phyloP scores from a whole-genome alignment of 1,140 invertebrate genomes.

The Saxidomus purpurata region DNA sequence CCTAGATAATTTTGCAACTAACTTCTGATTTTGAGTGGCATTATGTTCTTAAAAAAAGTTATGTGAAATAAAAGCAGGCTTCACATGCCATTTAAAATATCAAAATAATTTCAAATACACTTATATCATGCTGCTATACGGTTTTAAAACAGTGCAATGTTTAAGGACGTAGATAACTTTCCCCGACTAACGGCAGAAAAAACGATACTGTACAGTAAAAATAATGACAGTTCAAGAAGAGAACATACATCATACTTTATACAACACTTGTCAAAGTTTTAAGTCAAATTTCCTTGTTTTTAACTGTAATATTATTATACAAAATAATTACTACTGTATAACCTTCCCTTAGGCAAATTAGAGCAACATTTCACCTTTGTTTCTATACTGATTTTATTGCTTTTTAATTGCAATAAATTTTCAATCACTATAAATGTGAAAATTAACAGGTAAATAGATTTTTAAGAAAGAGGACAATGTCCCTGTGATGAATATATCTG shows the following conservation, averaged over 20 bases:
- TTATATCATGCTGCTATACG: not conserved
- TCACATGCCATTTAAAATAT: not conserved
- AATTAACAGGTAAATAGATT: too few relatives aligned
- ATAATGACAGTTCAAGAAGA: not conserved
- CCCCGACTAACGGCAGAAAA: not conserved
- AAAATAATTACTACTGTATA: not conserved
- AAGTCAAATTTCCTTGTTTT: constrained; percentile 22
- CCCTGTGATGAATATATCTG: too few relatives aligned
- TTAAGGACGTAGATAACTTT: not conserved
- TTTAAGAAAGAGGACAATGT: too few relatives aligned
- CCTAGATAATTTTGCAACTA: too few relatives aligned
- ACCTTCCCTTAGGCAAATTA: not conserved
- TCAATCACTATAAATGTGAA: too few relatives aligned
- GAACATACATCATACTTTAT: not conserved
- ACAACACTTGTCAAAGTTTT: constrained; percentile 3
- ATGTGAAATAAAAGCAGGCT: too few relatives aligned
- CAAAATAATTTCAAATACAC: constrained; percentile 16
- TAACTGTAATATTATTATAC: constrained; percentile 11
- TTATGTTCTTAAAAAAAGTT: too few relatives aligned
- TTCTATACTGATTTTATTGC: not conserved
- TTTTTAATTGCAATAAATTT: too few relatives aligned
- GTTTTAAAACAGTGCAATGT: not conserved
- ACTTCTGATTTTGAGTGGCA: too few relatives aligned
- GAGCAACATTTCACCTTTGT: not conserved
- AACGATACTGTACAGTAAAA: not conserved